phyloP scores from a whole-genome alignment of 2,797 vertebrate genomes.

The Mormyrus proboscirostris region DNA sequence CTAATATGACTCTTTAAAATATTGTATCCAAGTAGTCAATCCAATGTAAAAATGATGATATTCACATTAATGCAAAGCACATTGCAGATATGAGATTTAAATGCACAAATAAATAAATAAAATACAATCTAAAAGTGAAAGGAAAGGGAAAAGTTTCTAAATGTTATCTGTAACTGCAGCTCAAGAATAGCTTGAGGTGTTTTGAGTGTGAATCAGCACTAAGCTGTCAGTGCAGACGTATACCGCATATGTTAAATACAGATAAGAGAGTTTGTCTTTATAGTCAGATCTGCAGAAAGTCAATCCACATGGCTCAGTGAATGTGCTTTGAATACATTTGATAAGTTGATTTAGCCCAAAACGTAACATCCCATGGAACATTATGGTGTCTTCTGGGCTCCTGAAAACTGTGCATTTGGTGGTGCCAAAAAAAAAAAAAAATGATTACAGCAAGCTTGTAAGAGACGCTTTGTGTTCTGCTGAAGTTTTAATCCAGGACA shows the following conservation, averaged over 20 bases:
- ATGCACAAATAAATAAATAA: conserved; percentile 49
- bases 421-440: conserved; percentile 65
- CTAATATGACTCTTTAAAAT: conserved; percentile 8
- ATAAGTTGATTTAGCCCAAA: conserved; percentile 76
- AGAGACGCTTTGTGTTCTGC: conserved; percentile 67
- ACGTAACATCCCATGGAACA: conserved; percentile 67
- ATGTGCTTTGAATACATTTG: conserved; percentile 76
- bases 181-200: conserved; percentile 70
- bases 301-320: conserved; percentile 66
- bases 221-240: conserved; percentile 68
- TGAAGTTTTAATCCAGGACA: conserved; percentile 66
- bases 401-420: conserved; percentile 70
- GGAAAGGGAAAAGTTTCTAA: conserved; percentile 63
- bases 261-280: conserved; percentile 73
- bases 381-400: conserved; percentile 66
- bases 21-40: conserved; percentile 13
- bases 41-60: conserved; percentile 36
- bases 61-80: conserved; percentile 43
- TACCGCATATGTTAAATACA: conserved; percentile 75
- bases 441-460: conserved; percentile 71
- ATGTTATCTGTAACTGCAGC: conserved; percentile 72
- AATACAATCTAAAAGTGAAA: conserved; percentile 54
- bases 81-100: conserved; percentile 41
- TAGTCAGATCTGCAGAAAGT: conserved; percentile 67
- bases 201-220: conserved; percentile 68